Conservation (phyloP, 2,888 invertebrate genomes). For the Mamestra brassicae region DNA sequence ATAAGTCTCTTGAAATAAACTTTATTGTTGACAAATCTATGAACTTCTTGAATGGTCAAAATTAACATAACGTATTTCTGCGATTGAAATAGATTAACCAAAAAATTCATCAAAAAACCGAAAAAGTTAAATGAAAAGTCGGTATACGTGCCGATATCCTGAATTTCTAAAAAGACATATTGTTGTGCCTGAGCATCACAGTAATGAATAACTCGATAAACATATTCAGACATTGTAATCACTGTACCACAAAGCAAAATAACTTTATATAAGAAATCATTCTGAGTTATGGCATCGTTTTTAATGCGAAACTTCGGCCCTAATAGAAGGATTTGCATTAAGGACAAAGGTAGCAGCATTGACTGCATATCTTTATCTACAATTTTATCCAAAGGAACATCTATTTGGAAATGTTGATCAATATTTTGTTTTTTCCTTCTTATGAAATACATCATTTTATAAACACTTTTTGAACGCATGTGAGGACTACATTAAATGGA, state of each 20-base stretch:
- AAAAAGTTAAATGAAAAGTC: conserved; percentile 8
- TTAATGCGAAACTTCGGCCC: conserved; percentile 20
- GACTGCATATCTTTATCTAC: conserved; percentile 25
- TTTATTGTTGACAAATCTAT: neutral
- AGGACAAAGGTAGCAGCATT: conserved; percentile 4
- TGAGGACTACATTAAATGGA: neutral
- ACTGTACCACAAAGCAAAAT: conserved; percentile 14
- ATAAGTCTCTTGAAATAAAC: neutral
- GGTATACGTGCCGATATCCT: neutral
- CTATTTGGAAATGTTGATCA: neutral
- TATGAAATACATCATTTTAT: neutral
- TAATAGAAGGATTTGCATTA: neutral
- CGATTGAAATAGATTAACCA: neutral
- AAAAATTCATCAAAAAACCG: neutral
- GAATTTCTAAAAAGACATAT: neutral
- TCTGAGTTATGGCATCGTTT: neutral
- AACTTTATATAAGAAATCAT: conserved; percentile 5
- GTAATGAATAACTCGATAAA: neutral
- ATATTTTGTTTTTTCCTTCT: neutral
- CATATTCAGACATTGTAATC: neutral
- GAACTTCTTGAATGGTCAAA: neutral
- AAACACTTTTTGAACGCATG: neutral
- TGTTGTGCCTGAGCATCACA: neutral
- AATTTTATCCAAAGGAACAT: neutral
- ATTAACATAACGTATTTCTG: neutral